These are phyloP conservation scores for Drosophila maculinotata DNA, from an alignment of 2,888 invertebrate species.

Conservation along the genomic window DNA sequence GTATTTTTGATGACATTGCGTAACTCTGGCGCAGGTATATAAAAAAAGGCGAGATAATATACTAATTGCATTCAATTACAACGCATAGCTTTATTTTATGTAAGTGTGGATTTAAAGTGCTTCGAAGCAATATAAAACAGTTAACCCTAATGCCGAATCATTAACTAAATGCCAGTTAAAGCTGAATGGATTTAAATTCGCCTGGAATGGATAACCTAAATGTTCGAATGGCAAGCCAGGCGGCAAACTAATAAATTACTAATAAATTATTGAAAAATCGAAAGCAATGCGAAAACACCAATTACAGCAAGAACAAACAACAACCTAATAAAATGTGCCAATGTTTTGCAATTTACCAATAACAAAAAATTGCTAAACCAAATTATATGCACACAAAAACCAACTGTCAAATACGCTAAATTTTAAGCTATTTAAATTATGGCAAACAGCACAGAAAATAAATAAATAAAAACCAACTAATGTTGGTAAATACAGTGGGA, in stretches of 20 bases:
- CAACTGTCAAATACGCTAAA: slow-evolving; percentile 52
- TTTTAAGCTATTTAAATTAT: slow-evolving; percentile 55
- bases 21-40: slow-evolving; percentile 6
- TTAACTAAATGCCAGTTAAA: slow-evolving; percentile 21
- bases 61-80: too few species aligned
- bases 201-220: slow-evolving; percentile 4
- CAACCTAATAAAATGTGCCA: slow-evolving; percentile 9
- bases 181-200: slow-evolving; percentile 12
- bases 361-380: slow-evolving; percentile 30
- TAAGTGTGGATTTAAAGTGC: not conserved
- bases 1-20: too few species aligned
- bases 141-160: slow-evolving; percentile 15
- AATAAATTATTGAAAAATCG: slow-evolving; percentile 35
- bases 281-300: slow-evolving; percentile 9
- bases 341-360: slow-evolving; percentile 22
- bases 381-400: slow-evolving; percentile 42
- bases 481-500: slow-evolving; percentile 16
- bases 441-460: slow-evolving; percentile 12
- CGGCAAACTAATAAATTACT: slow-evolving; percentile 43
- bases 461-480: slow-evolving; percentile 17
- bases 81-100: too few species aligned
- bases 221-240: slow-evolving; percentile 29
- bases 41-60: not conserved
- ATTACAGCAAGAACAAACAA: slow-evolving; percentile 12
- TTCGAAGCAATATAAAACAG: not conserved